Conservation (phyloP, 2,113 vertebrate species). For the Bos indicus region DNA sequence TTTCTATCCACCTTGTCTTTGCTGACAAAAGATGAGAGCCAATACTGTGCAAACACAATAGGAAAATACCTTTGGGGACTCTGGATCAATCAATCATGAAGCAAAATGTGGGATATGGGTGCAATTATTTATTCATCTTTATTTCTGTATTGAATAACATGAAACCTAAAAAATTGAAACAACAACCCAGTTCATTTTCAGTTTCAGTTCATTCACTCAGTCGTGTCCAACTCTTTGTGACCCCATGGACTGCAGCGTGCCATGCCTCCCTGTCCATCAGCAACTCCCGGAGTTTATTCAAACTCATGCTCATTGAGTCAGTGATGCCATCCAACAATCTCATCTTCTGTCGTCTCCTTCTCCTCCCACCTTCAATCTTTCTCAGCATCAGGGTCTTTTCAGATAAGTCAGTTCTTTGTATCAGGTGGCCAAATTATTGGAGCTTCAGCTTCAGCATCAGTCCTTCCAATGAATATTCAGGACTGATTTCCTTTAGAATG, state of each 20-base stretch:
- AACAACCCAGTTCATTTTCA: not conserved
- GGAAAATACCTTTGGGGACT: not conserved
- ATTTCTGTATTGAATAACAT: slow-evolving; percentile 38
- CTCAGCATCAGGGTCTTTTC: not conserved
- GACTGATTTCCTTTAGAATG: not conserved
- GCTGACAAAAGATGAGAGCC: slow-evolving; percentile 19
- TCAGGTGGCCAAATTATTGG: not conserved
- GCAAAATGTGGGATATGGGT: not conserved
- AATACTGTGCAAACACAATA: not conserved
- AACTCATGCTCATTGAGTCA: not conserved
- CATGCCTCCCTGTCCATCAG: not conserved
- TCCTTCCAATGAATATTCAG: not conserved
- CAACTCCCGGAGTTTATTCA: not conserved
- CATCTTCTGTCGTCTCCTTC: not conserved
- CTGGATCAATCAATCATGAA: slow-evolving; percentile 4
- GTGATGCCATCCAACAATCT: not conserved
- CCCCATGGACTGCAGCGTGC: not conserved
- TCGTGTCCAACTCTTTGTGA: not conserved
- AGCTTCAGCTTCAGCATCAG: not conserved
- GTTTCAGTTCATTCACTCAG: not conserved
- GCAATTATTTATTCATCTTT: slow-evolving; percentile 6
- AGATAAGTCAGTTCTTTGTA: accelerated
- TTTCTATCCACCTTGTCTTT: not conserved
- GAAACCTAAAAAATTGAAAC: slow-evolving; percentile 13
- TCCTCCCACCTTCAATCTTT: not conserved